Percentiles rank a stretch among this genome's conserved stretches.
Evolutionary conservation across 1,140 invertebrate species (phyloP).

Genomic region (Plodia interpunctella): DNA sequence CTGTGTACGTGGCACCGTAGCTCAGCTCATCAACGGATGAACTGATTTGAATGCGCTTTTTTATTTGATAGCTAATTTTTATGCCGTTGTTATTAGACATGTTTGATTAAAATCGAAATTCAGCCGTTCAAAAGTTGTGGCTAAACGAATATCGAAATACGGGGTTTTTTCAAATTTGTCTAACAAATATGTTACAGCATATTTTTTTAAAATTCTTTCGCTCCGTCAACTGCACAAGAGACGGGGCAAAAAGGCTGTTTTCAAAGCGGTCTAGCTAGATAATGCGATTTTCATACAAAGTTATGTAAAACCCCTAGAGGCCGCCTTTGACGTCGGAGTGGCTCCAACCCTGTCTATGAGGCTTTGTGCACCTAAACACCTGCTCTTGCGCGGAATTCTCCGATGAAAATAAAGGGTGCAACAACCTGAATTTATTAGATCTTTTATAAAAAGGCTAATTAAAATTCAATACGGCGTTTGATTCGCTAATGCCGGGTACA

Average conservation of each 20-base stretch:
- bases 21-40: too few species aligned
- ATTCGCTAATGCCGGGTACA: too few species aligned
- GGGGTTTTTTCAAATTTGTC: too few species aligned
- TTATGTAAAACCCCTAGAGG: conserved; percentile 37
- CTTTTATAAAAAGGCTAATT: not conserved
- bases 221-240: not conserved
- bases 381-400: not conserved
- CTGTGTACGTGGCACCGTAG: too few species aligned
- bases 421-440: not conserved
- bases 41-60: too few species aligned
- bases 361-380: conserved; percentile 9
- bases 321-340: conserved; percentile 22
- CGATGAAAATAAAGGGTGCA: conserved; percentile 12
- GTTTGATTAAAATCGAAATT: too few species aligned
- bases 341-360: conserved; percentile 14
- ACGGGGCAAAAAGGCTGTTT: not conserved
- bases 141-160: too few species aligned
- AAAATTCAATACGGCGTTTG: too few species aligned
- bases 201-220: not conserved
- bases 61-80: too few species aligned
- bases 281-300: conserved; percentile 47
- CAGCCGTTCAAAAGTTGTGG: too few species aligned
- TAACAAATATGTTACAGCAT: too few species aligned
- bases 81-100: too few species aligned
- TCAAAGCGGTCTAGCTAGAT: conserved; percentile 17